Evolutionary conservation across 2,888 invertebrate genomes (phyloP), one percentile per base, ranked within the genome.

Genomic region (Pomacea canaliculata): DNA sequence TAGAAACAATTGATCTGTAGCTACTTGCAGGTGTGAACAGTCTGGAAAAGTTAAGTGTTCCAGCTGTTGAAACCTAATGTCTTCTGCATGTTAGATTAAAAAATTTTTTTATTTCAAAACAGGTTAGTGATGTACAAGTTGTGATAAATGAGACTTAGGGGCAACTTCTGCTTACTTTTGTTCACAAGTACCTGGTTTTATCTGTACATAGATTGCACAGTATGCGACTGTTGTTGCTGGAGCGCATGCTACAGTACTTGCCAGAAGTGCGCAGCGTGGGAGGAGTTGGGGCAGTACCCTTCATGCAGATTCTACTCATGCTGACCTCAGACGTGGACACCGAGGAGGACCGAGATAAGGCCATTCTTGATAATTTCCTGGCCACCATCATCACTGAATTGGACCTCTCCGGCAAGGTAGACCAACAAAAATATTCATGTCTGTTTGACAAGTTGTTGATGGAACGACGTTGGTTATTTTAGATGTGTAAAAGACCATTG

Each of bases 281-380:
- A 46, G 97, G 97, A 3, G 94, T 96, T 12, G 93, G 96, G 79
- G 95, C 96, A 37, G 96, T 98, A 88, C 97, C 98, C 0, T 96
- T 96, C 87, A 94, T 98, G 90, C 97, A 98, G 93, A 96, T 95
- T 46, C 93, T 97, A 7, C 92, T 97, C 16, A 96, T 97, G 95
- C 92, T 97, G 73, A 96, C 96, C 0, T 94, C 95, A 13, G 97
- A 97, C 90, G 92, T 97, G 49, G 97, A 97, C 90, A 95, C 95
- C 0, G 94, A 94, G 85, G 95, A 95, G 59, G 96, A 94, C 85
- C 95, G 95, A 62, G 97, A 97, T 90, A 94, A 94, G 84, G 92
- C 93, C 0, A 95, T 95, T 56, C 92, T 97, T 27, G 95, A 96
- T 83, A 93, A 94, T 0, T 92, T 97, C 8, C 92, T 97, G 0